A percentile compares a stretch with the other conserved stretches of the same genome.
These are phyloP conservation scores for Petromus typicus DNA, from an alignment of 2,113 vertebrate species.

Conservation along the genomic window DNA sequence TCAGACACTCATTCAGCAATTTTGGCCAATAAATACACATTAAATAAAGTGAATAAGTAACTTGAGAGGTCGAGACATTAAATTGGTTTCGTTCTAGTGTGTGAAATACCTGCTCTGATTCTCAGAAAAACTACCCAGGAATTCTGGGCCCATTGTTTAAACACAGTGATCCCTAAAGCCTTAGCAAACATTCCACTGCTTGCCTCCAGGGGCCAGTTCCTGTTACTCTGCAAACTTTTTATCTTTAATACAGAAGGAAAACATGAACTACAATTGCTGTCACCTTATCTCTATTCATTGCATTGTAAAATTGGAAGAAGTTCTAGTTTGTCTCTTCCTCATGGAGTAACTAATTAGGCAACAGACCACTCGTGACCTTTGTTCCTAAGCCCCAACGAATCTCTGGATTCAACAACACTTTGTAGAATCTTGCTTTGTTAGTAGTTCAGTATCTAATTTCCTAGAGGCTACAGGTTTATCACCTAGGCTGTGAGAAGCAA, in stretches of 20 bases:
- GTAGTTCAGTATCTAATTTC: neutral
- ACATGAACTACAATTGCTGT: neutral
- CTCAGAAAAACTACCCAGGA: neutral
- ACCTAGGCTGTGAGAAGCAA: too few species aligned
- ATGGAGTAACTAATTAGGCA: neutral
- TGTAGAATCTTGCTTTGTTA: neutral
- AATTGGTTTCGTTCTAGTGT: neutral
- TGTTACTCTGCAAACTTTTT: neutral
- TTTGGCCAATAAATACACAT: neutral
- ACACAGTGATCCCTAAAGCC: neutral
- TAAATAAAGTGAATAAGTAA: neutral
- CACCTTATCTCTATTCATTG: neutral
- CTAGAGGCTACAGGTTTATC: neutral
- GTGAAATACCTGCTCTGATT: neutral
- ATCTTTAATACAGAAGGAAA: slow-evolving; percentile 5
- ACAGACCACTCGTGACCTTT: neutral
- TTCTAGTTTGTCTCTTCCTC: neutral
- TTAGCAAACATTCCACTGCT: neutral
- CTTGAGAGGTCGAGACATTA: neutral
- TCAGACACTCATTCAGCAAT: neutral
- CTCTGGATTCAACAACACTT: neutral
- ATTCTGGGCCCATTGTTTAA: neutral
- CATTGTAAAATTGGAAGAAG: neutral
- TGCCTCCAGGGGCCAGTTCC: neutral
- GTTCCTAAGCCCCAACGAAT: neutral